Evolutionary conservation across 2,113 vertebrate species (phyloP), one percentile per base, ranked within the genome.

Genomic region (Erythrocercus mccallii): DNA sequence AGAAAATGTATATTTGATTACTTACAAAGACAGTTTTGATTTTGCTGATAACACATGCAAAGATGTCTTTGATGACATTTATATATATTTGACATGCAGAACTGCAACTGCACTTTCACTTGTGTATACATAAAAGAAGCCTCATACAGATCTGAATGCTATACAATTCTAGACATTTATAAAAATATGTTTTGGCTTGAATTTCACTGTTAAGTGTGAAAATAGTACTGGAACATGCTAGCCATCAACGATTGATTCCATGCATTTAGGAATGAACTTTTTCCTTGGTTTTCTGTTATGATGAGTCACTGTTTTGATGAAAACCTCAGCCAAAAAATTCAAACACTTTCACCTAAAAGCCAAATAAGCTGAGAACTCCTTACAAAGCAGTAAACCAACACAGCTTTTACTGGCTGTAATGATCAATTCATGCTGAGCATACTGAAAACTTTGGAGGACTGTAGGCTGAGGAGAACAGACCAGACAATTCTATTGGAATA

Each of bases 291-390:
- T 64, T 78, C 23, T 81, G 17, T 86, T 77, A 25, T 24, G 79
- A 60, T 92, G 91, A 88, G 45, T 95, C 68, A 77, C n/a, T 73
- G n/a, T 83, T 91, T 76, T 54, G 37, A 80, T 71, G 72, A 81
- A 95, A 90, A 82, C 30, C 54, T 73, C 53, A 81, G 83, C 80
- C 81, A 86, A 83, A 91, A 86, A 58, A 47, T 33, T 83, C 51
- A 81, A 53, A 19, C 14, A 22, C 38, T 92, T 76, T 81, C 38
- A 73, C 56, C 56, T 86, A 73, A 81, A 83, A 88, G 15, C 30
- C 25, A 70, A 15, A 65, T 70, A 80, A 77, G 40, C 45, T 74
- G 38, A 85, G 28, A 87, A 93, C 76, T 35, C 69, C 81, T 83
- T 80, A 80, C 48, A 83, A 92, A 91, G 51, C 80, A 86, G 37